A percentile compares a stretch with the other conserved stretches of the same genome.
These are phyloP conservation scores for Sinhomidia bicolor DNA, from an alignment of 2,888 invertebrate species.

Conservation along the genomic window DNA sequence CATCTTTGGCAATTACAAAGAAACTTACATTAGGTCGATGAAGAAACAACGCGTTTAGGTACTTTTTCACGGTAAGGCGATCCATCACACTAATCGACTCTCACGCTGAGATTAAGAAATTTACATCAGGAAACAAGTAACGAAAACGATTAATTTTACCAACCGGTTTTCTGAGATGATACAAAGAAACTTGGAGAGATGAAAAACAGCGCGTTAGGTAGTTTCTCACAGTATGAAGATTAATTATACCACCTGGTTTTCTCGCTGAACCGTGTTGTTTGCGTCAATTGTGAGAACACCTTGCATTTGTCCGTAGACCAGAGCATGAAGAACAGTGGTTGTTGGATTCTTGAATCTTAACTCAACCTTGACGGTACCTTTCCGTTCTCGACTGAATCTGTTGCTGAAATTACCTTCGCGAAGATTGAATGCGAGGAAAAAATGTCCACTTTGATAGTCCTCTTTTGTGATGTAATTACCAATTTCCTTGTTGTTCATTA, in stretches of 20 bases:
- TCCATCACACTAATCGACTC: not conserved
- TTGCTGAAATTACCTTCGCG: not conserved
- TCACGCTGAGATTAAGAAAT: too few species aligned
- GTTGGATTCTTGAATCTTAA: not conserved
- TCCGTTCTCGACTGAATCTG: not conserved
- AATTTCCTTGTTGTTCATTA: not conserved
- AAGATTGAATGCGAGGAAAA: not conserved
- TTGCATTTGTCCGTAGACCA: not conserved
- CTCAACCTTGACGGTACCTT: not conserved
- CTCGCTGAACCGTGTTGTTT: not conserved
- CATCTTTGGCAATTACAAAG: conserved; percentile 7
- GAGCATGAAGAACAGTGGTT: not conserved
- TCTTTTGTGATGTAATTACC: not conserved
- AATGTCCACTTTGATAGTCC: not conserved
- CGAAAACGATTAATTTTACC: too few species aligned
- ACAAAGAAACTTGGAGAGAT: too few species aligned
- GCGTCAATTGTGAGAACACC: not conserved
- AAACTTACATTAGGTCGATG: not conserved
- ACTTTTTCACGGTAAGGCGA: not conserved
- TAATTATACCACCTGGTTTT: too few species aligned
- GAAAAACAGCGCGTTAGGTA: too few species aligned
- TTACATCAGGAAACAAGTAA: too few species aligned
- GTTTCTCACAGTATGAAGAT: too few species aligned
- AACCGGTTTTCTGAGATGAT: too few species aligned
- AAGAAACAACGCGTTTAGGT: not conserved